phyloP scores from a whole-genome alignment of 2,113 vertebrate genomes.

The Columba janthina region DNA sequence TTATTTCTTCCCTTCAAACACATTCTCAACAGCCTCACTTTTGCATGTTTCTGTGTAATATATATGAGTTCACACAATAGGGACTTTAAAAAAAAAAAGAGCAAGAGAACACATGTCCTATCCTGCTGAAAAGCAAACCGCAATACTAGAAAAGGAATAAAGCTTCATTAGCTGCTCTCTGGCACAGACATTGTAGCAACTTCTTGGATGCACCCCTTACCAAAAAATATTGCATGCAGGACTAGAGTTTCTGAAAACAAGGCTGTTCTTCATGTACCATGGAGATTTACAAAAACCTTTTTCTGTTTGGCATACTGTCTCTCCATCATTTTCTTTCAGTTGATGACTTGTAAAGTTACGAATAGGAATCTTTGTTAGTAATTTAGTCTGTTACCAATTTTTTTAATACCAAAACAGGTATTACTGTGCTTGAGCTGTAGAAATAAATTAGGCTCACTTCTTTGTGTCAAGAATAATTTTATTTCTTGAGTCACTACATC shows the following conservation, averaged over 20 bases:
- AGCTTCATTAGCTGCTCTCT: background rate
- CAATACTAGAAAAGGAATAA: background rate
- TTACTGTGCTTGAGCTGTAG: background rate
- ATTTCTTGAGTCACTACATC: background rate
- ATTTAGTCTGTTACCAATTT: background rate
- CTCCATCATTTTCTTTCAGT: background rate
- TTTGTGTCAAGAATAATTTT: background rate
- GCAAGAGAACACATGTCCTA: background rate
- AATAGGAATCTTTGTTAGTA: background rate
- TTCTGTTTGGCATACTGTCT: background rate
- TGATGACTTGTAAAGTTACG: background rate
- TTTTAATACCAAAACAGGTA: background rate
- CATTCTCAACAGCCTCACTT: background rate
- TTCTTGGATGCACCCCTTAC: background rate
- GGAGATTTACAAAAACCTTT: background rate
- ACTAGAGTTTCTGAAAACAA: background rate
- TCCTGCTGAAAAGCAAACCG: background rate
- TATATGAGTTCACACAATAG: background rate
- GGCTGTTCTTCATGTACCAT: background rate
- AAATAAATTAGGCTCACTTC: background rate
- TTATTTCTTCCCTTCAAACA: background rate
- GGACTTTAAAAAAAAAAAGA: rapidly evolving
- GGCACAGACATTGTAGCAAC: background rate
- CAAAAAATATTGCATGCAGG: background rate
- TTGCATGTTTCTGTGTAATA: background rate